Conservation (phyloP, 2,797 vertebrate species). For the Helicolenus hilgendorfi region DNA sequence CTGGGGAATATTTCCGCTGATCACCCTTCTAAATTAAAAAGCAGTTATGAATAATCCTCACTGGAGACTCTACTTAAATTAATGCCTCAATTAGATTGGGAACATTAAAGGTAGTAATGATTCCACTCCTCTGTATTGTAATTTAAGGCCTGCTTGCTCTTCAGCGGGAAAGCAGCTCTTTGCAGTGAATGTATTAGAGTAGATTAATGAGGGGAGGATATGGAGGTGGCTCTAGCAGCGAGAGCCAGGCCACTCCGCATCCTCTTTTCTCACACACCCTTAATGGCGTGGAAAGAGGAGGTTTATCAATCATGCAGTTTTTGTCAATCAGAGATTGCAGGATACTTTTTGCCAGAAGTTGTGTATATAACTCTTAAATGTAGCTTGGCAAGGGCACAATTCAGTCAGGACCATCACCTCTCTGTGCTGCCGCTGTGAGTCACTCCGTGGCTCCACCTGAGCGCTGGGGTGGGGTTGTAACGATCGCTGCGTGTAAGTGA, state of each 20-base stretch:
- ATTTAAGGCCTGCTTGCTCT: constrained; percentile 89
- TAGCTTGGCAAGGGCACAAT: constrained; percentile 27
- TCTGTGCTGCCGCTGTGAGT: constrained; percentile 50
- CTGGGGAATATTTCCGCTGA: constrained; percentile 80
- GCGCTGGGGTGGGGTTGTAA: constrained; percentile 82
- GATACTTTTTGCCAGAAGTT: constrained; percentile 18
- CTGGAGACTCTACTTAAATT: constrained; percentile 89
- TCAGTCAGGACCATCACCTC: constrained; percentile 67
- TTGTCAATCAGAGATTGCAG: constrained; percentile 59
- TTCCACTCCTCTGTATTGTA: constrained; percentile 90
- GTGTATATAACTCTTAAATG: constrained; percentile 15
- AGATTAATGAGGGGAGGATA: constrained; percentile 89
- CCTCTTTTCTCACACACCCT: constrained; percentile 61
- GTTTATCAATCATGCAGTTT: constrained; percentile 72
- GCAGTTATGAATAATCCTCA: constrained; percentile 90
- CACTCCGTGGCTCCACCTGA: constrained; percentile 81
- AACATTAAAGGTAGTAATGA: constrained; percentile 92
- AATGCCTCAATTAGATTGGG: constrained; percentile 92
- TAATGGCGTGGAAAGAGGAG: constrained; percentile 66
- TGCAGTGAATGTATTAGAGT: constrained; percentile 87
- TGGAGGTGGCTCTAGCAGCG: constrained; percentile 79
- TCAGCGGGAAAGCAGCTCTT: constrained; percentile 85
- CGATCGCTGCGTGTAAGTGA: constrained; percentile 88
- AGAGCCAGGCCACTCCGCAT: constrained; percentile 72
- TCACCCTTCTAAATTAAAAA: constrained; percentile 89